Percentiles rank a stretch among this genome's conserved stretches.
Conservation (phyloP, 2,113 vertebrate genomes). For the Ursus arctos region DNA sequence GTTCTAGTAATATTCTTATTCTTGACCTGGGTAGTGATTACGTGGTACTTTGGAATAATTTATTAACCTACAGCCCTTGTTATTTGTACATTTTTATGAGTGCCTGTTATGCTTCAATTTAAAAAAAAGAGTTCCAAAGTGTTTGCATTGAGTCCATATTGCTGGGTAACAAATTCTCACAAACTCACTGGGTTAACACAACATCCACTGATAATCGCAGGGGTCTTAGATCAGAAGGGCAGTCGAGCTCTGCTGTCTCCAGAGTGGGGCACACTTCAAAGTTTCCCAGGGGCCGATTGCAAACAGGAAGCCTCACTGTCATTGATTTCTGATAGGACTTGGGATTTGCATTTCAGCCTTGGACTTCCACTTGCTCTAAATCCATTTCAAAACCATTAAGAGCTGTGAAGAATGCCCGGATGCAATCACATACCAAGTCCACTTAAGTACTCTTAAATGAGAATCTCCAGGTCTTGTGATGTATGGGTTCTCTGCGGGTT, state of each 20-base stretch:
- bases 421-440: background rate
- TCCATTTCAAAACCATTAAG: constrained; percentile 17
- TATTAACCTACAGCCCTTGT: background rate
- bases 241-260: background rate
- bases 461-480: background rate
- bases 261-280: background rate
- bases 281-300: background rate
- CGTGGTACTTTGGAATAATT: background rate
- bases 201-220: background rate
- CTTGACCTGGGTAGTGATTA: background rate
- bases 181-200: background rate
- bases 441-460: constrained; percentile 25
- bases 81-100: background rate
- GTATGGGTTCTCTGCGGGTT: background rate
- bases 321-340: background rate
- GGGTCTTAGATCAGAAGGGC: background rate
- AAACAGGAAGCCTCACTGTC: background rate
- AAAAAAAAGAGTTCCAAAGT: background rate
- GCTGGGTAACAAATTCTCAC: background rate
- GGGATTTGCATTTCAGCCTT: background rate
- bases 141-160: background rate
- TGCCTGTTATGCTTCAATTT: background rate
- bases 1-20: background rate
- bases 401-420: background rate
- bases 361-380: background rate